Percentiles rank a stretch among this genome's conserved stretches.
phyloP scores from a whole-genome alignment of 2,113 vertebrate genomes.

The Crotalus helleri region DNA sequence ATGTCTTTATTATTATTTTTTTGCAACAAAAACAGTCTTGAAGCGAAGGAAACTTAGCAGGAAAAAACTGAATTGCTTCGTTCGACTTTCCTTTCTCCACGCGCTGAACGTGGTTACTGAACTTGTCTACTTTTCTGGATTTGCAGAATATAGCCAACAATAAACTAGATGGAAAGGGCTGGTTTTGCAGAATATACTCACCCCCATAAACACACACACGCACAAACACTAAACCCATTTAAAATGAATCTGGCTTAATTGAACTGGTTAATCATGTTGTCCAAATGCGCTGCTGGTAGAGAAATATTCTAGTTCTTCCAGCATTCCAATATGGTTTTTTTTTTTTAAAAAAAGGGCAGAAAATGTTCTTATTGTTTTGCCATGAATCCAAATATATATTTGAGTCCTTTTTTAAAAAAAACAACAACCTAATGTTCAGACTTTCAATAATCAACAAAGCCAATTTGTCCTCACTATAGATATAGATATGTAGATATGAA shows the following conservation, averaged over 20 bases:
- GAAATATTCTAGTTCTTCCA: background rate
- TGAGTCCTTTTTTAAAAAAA: background rate
- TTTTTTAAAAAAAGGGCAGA: no score
- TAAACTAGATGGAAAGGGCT: background rate
- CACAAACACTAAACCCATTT: background rate
- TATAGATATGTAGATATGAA: background rate
- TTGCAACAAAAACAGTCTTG: background rate
- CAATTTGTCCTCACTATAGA: background rate
- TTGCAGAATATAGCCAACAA: background rate
- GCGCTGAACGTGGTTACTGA: background rate
- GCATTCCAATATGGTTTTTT: background rate
- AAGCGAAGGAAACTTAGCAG: background rate
- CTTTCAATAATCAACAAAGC: background rate
- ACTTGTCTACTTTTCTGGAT: background rate
- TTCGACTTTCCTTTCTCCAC: background rate
- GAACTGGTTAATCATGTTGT: background rate
- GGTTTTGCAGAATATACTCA: background rate
- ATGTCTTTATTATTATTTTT: background rate
- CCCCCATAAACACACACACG: background rate
- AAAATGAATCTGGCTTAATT: background rate
- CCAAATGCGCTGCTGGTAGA: background rate
- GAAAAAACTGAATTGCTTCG: background rate
- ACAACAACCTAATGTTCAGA: background rate
- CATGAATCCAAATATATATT: background rate
- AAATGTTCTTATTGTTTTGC: background rate